Evolutionary conservation across 2,113 vertebrate genomes (phyloP).

Genomic region (Shinisaurus crocodilurus): DNA sequence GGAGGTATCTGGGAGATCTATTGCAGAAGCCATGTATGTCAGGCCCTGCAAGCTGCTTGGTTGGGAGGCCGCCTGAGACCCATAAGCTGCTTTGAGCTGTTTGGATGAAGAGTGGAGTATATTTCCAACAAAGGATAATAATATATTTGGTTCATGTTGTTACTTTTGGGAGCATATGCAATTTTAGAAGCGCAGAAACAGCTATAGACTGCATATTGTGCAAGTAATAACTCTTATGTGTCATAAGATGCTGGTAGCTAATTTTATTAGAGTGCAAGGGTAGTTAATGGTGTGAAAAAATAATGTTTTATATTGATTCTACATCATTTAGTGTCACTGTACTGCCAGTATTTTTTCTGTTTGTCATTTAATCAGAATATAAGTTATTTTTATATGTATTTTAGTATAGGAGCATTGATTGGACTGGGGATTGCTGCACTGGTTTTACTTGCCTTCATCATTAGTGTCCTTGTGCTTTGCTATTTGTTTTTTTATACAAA

Average conservation of each 20-base stretch:
- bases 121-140: neutral
- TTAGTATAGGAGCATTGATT: conserved; percentile 71
- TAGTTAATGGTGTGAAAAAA: neutral
- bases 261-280: neutral
- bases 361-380: neutral
- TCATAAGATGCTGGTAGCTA: neutral
- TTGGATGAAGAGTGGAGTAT: neutral
- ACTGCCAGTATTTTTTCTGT: neutral
- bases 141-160: neutral
- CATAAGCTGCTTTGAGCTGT: neutral
- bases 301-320: neutral
- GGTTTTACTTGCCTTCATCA: conserved; percentile 73
- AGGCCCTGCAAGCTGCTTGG: neutral
- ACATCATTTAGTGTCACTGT: neutral
- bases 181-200: neutral
- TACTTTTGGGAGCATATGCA: neutral
- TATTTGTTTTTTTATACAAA: conserved; percentile 77
- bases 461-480: conserved; percentile 76
- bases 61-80: neutral
- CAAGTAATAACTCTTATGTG: neutral
- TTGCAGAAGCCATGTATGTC: neutral
- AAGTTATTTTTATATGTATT: conserved; percentile 25
- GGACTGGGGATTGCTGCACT: conserved; percentile 74
- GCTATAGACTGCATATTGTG: neutral
- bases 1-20: neutral